A percentile compares a stretch with the other conserved stretches of the same genome.
Evolutionary conservation across 2,888 invertebrate genomes (phyloP).

Genomic region (Napeogenes sylphis): DNA sequence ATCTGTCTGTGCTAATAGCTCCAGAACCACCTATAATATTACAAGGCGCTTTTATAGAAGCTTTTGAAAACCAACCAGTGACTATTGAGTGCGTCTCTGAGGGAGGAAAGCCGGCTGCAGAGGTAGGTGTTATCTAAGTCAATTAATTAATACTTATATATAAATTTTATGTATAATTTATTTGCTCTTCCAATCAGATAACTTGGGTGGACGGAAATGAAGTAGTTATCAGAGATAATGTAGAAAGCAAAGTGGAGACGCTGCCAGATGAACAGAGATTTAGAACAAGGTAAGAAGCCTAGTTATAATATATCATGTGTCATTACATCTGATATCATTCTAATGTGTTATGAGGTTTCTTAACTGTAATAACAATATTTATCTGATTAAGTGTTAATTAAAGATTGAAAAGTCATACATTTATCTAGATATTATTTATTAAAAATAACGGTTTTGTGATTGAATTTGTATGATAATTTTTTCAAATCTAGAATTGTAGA

Average conservation of each 20-base stretch:
- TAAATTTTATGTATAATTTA: not conserved
- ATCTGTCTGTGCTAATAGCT: slow-evolving; percentile 89
- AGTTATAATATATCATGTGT: not conserved
- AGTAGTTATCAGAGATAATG: slow-evolving; percentile 86
- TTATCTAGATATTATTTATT: no score
- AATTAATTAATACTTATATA: not conserved
- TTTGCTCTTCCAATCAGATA: slow-evolving; percentile 72
- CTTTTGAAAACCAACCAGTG: slow-evolving; percentile 93
- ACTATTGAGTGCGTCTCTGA: slow-evolving; percentile 93
- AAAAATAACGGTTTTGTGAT: no score
- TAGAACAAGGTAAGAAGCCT: slow-evolving; percentile 78
- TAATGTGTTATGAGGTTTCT: no score
- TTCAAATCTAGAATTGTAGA: no score
- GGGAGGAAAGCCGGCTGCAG: slow-evolving; percentile 95
- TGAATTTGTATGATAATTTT: no score
- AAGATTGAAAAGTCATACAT: no score
- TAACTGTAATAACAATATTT: no score
- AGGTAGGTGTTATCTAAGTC: slow-evolving; percentile 69
- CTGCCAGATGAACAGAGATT: slow-evolving; percentile 87
- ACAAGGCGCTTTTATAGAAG: slow-evolving; percentile 88
- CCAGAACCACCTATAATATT: slow-evolving; percentile 92
- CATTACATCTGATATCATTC: no score
- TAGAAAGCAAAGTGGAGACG: slow-evolving; percentile 84
- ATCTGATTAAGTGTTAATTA: no score
- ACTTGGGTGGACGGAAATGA: slow-evolving; percentile 96